A percentile compares a stretch with the other conserved stretches of the same genome.
phyloP scores from a whole-genome alignment of 2,888 invertebrate genomes.

The Ophion ellenae region DNA sequence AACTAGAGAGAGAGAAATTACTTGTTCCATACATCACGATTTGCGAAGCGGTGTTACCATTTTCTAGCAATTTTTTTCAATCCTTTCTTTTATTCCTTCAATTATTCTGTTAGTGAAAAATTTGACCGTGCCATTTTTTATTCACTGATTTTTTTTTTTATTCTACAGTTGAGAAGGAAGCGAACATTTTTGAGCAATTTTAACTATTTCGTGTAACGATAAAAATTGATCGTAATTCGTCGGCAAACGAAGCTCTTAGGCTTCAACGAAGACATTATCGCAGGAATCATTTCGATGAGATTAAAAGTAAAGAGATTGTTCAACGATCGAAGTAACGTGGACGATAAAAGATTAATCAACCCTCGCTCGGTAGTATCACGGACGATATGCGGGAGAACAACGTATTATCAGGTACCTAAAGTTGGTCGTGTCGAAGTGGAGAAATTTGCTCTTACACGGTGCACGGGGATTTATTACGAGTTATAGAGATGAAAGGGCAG shows the following conservation, averaged over 20 bases:
- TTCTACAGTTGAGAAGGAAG: neutral
- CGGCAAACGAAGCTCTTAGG: neutral
- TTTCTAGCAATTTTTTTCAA: neutral
- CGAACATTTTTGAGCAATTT: neutral
- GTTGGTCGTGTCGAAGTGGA: conserved; percentile 11
- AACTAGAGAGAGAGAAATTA: neutral
- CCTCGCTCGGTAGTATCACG: neutral
- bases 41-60: conserved; percentile 26
- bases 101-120: neutral
- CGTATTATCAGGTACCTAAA: neutral
- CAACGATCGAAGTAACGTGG: neutral
- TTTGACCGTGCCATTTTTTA: no score
- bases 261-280: neutral
- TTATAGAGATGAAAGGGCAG: neutral
- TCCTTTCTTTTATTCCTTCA: neutral
- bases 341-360: neutral
- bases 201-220: neutral
- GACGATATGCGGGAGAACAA: neutral
- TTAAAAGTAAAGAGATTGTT: neutral
- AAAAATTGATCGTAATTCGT: neutral
- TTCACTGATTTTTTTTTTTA: neutral
- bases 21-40: conserved; percentile 39
- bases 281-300: neutral
- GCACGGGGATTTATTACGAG: conserved; percentile 13
- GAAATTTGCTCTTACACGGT: neutral